Percentiles rank a stretch among this genome's conserved stretches.
Conservation (phyloP, 2,113 vertebrate species). For the Laterallus jamaicensis region DNA sequence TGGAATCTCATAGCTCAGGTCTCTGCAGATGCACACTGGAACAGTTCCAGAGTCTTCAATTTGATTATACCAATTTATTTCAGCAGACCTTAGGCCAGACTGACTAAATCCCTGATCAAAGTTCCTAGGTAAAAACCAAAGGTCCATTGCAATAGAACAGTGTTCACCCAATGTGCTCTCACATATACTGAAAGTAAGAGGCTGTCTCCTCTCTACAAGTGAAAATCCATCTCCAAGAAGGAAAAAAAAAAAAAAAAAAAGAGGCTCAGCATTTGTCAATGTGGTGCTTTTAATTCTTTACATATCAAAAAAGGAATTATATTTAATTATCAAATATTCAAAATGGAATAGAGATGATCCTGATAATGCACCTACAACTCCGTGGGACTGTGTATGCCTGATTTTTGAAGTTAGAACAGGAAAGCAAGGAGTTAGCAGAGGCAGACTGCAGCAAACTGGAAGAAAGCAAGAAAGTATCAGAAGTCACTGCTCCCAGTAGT, state of each 20-base stretch:
- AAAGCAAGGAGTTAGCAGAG: background rate
- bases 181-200: background rate
- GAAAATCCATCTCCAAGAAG: background rate
- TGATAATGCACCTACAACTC: background rate
- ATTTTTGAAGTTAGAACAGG: background rate
- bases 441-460: background rate
- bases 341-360: background rate
- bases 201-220: background rate
- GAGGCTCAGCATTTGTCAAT: background rate
- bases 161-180: background rate
- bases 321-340: background rate
- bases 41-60: background rate
- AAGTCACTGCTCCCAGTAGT: background rate
- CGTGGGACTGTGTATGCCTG: background rate
- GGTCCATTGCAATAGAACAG: background rate
- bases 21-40: background rate
- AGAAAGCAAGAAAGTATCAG: background rate
- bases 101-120: background rate
- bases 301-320: background rate
- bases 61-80: background rate
- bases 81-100: background rate
- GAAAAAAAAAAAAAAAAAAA: background rate
- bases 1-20: background rate
- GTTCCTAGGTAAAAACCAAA: background rate
- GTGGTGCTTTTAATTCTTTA: background rate